Evolutionary conservation across 53 echinoderm and acorn worm species (phyloP).

Genomic region (Apostichopus leukothele): DNA sequence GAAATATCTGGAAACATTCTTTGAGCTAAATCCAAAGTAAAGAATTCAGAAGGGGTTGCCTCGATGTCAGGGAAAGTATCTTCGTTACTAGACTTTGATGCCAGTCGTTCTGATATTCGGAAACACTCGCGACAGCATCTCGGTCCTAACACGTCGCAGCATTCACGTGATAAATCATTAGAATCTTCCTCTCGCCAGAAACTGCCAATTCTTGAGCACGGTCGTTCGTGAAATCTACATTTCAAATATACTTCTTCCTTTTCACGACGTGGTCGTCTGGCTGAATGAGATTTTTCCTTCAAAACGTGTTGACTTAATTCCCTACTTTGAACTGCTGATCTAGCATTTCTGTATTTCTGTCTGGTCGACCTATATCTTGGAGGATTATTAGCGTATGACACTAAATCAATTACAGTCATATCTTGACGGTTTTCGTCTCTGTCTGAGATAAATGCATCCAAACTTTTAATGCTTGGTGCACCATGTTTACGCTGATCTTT

Average conservation of each 20-base stretch:
- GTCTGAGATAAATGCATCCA: neutral
- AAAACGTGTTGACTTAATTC: neutral
- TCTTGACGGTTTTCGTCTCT: neutral
- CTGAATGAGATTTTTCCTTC: slow-evolving; percentile 19
- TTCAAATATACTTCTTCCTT: slow-evolving; percentile 64
- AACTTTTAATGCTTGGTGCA: neutral
- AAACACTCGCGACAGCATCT: slow-evolving; percentile 76
- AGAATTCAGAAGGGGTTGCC: slow-evolving; percentile 69
- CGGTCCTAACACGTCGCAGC: slow-evolving; percentile 89
- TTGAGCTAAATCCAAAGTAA: slow-evolving; percentile 69
- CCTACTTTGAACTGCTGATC: slow-evolving; percentile 55
- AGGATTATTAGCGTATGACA: slow-evolving; percentile 23
- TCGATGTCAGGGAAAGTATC: slow-evolving; percentile 63
- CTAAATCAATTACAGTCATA: slow-evolving; percentile 34
- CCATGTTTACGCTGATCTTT: neutral
- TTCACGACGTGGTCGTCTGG: slow-evolving; percentile 36
- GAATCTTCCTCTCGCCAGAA: slow-evolving; percentile 56
- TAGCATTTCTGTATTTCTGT: slow-evolving; percentile 39
- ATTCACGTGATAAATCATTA: slow-evolving; percentile 81
- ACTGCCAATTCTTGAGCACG: slow-evolving; percentile 71
- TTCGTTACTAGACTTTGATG: slow-evolving; percentile 61
- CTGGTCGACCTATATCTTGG: neutral
- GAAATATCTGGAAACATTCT: slow-evolving; percentile 76
- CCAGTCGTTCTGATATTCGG: slow-evolving; percentile 63
- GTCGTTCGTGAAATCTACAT: slow-evolving; percentile 65